Evolutionary conservation across 2,797 vertebrate genomes (phyloP), one percentile per base, ranked within the genome.

Genomic region (Mastacembelus armatus): DNA sequence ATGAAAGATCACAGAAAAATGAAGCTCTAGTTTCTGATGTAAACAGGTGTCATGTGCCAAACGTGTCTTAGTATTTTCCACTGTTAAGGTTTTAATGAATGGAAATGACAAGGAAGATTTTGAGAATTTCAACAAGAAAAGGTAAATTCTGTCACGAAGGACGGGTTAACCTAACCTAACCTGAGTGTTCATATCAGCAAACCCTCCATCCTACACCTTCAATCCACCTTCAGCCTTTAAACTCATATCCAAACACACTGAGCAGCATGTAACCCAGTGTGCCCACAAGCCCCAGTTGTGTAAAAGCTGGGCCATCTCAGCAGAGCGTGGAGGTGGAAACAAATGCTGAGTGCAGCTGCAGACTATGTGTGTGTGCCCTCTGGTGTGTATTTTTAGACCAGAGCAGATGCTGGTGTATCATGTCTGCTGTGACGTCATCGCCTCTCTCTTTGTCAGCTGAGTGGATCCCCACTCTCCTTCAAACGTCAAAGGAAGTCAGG

Each of bases 341-440:
- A 85, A 90, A 89, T 35, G 81, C 75, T 81, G 85, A 89, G 84
- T 77, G 85, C 86, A 91, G 88, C 87, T 91, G 85, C 83, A 89
- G 84, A 88, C 85, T 80, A 84, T 87, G 78, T 77, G 81, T 85
- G 74, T 60, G 42, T 86, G 85, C 80, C 88, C 86, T 84, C 85
- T 89, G 85, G 80, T 81, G 82, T 80, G 76, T 92, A 92, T 92
- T 92, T 92, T 93, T 92, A 92, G 91, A 92, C 85, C 85, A 82
- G 64, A 89, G 89, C 91, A 93, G 91, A 92, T 92, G 92, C 89
- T 91, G 89, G 87, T 91, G 91, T 89, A 87, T 90, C 85, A 81
- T 81, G 85, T 89, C 85, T 88, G 83, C 74, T 77, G 78, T 91
- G 91, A 92, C 70, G 84, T 89, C 85, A 88, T 71, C 56, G 55